Conservation (phyloP, 2,888 invertebrate species). For the Boloria euphrosyne region DNA sequence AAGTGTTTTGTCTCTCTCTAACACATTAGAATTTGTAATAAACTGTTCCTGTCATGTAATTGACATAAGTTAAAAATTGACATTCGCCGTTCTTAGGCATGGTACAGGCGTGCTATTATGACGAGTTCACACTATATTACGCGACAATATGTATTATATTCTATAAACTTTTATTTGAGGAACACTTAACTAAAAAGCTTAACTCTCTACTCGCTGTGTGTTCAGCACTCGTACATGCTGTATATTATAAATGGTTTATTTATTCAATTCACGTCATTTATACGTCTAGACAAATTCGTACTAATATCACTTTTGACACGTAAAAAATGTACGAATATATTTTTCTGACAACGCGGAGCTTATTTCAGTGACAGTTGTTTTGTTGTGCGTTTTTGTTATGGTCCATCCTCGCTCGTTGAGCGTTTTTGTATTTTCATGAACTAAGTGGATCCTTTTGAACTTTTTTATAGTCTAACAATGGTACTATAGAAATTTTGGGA, state of each 20-base stretch:
- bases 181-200: not conserved
- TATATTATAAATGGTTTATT: not conserved
- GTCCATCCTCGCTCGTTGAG: not conserved
- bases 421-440: slow-evolving; percentile 5
- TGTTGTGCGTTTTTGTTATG: not conserved
- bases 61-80: too few relatives aligned
- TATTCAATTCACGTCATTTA: slow-evolving; percentile 16
- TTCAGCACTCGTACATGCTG: too few relatives aligned
- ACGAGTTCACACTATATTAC: too few relatives aligned
- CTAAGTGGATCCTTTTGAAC: not conserved
- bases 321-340: slow-evolving; percentile 17
- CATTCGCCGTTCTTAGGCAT: too few relatives aligned
- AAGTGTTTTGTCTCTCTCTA: too few relatives aligned
- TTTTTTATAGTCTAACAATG: not conserved
- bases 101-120: too few relatives aligned
- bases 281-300: slow-evolving; percentile 20
- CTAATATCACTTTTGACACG: slow-evolving; percentile 20
- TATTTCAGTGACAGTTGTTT: slow-evolving; percentile 11
- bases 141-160: not conserved
- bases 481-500: not conserved
- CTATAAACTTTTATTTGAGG: not conserved
- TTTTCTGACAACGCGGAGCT: slow-evolving; percentile 13
- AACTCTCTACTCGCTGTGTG: not conserved
- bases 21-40: too few relatives aligned
- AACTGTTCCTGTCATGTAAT: too few relatives aligned